Percentiles rank a stretch among this genome's conserved stretches.
phyloP scores from a whole-genome alignment of 2,797 vertebrate genomes.

The Pangasius krempfi region DNA sequence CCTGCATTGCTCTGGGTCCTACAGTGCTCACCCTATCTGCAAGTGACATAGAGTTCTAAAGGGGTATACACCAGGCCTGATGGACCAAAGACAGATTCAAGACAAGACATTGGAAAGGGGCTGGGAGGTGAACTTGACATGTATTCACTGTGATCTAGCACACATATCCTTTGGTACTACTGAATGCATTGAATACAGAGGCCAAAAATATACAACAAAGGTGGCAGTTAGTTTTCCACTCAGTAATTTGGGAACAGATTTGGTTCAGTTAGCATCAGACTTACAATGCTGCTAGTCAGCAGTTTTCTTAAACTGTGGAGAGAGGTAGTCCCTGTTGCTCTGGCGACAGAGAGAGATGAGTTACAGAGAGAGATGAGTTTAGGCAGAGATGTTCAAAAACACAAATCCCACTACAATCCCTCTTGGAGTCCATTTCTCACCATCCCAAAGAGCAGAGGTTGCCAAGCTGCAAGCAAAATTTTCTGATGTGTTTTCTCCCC shows the following conservation, averaged over 20 bases:
- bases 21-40: not conserved
- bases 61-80: not conserved
- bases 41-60: not conserved
- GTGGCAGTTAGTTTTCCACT: not conserved
- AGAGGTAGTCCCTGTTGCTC: constrained; percentile 5
- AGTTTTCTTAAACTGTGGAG: constrained; percentile 1
- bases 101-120: not conserved
- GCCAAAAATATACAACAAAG: not conserved
- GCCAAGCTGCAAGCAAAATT: constrained; percentile 9
- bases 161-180: not conserved
- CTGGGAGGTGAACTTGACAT: not conserved
- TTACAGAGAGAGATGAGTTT: constrained; percentile 13
- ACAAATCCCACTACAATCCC: constrained; percentile 22
- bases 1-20: not conserved
- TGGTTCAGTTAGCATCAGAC: constrained; percentile 11
- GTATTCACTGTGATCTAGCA: not conserved
- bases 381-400: not conserved
- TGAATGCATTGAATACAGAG: constrained; percentile 4
- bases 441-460: not conserved
- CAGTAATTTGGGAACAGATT: constrained; percentile 3
- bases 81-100: not conserved
- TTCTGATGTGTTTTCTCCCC: not conserved
- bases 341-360: constrained; percentile 11
- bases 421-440: constrained; percentile 22
- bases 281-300: constrained; percentile 5